A percentile compares a stretch with the other conserved stretches of the same genome.
Conservation (phyloP, 2,113 vertebrate genomes). For the Hydrochoerus hydrochaeris region DNA sequence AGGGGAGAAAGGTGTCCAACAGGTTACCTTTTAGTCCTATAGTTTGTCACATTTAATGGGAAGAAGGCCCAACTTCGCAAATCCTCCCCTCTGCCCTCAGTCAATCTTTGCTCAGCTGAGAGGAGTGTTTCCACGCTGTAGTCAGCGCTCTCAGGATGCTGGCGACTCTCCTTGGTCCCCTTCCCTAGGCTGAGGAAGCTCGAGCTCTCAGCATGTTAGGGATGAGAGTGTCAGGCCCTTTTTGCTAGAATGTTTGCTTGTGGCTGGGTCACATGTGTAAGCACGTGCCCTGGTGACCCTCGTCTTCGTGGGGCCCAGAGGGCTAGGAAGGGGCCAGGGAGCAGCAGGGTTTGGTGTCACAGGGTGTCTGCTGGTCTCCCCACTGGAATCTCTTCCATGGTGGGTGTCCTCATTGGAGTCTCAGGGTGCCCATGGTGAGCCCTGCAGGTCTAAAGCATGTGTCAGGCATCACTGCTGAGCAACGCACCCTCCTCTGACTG, state of each 20-base stretch:
- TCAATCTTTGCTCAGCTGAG: conserved; percentile 19
- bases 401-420: no score
- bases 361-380: not conserved
- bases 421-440: no score
- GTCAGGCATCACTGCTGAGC: not conserved
- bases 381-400: no score
- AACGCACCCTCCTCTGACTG: not conserved
- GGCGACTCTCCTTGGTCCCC: not conserved
- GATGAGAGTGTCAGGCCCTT: not conserved
- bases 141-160: not conserved
- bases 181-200: not conserved
- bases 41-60: not conserved
- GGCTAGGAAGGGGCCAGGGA: fast-evolving
- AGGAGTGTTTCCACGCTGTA: not conserved
- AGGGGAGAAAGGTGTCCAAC: not conserved
- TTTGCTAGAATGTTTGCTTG: not conserved
- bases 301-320: not conserved
- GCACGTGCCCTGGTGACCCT: not conserved
- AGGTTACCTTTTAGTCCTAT: not conserved
- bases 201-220: not conserved
- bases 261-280: not conserved
- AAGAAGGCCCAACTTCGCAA: not conserved
- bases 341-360: not conserved
- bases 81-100: not conserved
- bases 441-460: not conserved